phyloP scores from a whole-genome alignment of 2,797 vertebrate species.

The Enteromius viviparus region DNA sequence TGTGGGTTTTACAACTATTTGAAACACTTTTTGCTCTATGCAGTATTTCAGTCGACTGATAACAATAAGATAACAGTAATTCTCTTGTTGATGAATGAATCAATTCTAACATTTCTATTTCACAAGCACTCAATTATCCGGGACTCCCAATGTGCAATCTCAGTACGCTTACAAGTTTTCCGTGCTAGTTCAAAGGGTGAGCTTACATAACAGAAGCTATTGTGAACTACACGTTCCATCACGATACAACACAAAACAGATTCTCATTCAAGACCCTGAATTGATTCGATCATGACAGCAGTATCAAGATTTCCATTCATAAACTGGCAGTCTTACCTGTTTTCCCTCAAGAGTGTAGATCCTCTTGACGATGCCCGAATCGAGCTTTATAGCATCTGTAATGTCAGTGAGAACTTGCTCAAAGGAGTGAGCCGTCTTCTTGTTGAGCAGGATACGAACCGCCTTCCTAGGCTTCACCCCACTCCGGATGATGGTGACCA shows the following conservation, averaged over 20 bases:
- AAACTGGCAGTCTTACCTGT: constrained; percentile 79
- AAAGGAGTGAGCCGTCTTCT: constrained; percentile 96
- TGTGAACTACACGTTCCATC: background rate
- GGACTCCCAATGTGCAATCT: background rate
- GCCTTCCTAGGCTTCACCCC: constrained; percentile 95
- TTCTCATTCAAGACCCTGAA: background rate
- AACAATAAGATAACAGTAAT: background rate
- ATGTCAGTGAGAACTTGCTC: constrained; percentile 97
- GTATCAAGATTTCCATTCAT: background rate
- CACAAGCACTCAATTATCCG: background rate
- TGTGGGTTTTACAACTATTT: background rate
- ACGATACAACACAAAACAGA: background rate
- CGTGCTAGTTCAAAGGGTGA: background rate
- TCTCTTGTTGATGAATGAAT: background rate
- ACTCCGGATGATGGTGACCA: constrained; percentile 94
- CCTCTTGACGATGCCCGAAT: constrained; percentile 94
- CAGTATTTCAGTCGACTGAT: background rate
- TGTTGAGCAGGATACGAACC: constrained; percentile 94
- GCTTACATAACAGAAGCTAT: background rate
- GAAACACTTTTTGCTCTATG: background rate
- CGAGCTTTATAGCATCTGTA: constrained; percentile 95
- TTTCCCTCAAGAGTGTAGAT: constrained; percentile 96
- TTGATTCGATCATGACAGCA: background rate
- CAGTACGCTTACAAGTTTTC: background rate
- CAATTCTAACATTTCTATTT: background rate